phyloP scores from a whole-genome alignment of 2,888 invertebrate species.

The Drosophila monieri region DNA sequence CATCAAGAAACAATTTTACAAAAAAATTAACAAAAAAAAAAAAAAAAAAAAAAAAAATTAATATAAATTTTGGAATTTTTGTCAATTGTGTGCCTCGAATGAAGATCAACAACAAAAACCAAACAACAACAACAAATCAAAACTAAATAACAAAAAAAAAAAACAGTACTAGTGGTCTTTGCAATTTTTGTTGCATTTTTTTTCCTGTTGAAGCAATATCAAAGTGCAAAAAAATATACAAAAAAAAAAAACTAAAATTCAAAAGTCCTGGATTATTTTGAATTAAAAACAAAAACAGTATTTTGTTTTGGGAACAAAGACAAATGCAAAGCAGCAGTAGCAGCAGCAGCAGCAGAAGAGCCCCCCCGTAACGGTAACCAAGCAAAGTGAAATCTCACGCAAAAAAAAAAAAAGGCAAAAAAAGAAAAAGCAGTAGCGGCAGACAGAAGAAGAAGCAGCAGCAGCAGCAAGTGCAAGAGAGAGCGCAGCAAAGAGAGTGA shows the following conservation, averaged over 20 bases:
- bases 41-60: constrained; percentile 4
- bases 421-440: constrained; percentile 10
- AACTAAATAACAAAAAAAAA: neutral
- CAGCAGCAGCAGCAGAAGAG: constrained; percentile 35
- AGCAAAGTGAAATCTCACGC: constrained; percentile 72
- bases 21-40: constrained; percentile 22
- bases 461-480: constrained; percentile 25
- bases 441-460: constrained; percentile 24
- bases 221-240: constrained; percentile 1
- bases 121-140: constrained; percentile 2
- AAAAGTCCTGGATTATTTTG: constrained; percentile 82
- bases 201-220: constrained; percentile 23
- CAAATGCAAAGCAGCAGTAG: constrained; percentile 27
- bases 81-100: constrained; percentile 63
- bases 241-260: constrained; percentile 58
- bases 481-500: constrained; percentile 30
- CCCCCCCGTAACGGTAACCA: constrained; percentile 34
- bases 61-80: constrained; percentile 33
- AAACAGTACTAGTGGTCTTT: constrained; percentile 6
- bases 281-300: constrained; percentile 56
- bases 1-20: constrained; percentile 21
- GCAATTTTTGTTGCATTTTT: constrained; percentile 49
- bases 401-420: constrained; percentile 39
- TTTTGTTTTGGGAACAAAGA: constrained; percentile 59
- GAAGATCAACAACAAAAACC: neutral